phyloP scores from a whole-genome alignment of 2,888 invertebrate species.

The Dryocosmus kuriphilus region DNA sequence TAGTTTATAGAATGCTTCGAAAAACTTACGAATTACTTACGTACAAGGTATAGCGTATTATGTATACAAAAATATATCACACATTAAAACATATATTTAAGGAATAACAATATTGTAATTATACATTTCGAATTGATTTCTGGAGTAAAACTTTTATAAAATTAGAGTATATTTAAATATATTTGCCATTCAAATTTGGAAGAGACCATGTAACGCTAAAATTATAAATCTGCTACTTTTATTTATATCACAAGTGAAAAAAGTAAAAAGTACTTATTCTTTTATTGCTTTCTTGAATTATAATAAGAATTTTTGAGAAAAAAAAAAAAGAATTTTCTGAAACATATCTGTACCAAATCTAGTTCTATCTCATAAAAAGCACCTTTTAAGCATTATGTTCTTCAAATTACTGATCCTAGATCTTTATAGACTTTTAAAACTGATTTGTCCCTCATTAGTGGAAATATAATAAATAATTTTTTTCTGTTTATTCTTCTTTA shows the following conservation, averaged over 20 bases:
- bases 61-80: constrained; percentile 1
- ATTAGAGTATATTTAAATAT: neutral
- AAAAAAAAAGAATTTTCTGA: too few relatives aligned
- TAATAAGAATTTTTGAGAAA: too few relatives aligned
- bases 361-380: too few relatives aligned
- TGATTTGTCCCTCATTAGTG: neutral
- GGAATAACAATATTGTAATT: neutral
- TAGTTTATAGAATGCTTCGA: neutral
- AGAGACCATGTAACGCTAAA: neutral
- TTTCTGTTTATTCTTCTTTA: neutral
- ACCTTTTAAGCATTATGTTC: neutral
- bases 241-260: constrained; percentile 5
- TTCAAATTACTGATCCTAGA: neutral
- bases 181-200: neutral
- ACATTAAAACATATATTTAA: neutral
- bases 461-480: neutral
- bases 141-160: neutral
- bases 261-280: neutral
- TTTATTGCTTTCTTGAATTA: neutral
- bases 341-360: too few relatives aligned
- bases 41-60: neutral
- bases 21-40: neutral
- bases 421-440: neutral
- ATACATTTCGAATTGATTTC: neutral
- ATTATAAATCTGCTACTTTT: neutral